Base-by-base conservation (phyloP, 1,140 invertebrate species). In the Philaenus spumarius region DNA sequence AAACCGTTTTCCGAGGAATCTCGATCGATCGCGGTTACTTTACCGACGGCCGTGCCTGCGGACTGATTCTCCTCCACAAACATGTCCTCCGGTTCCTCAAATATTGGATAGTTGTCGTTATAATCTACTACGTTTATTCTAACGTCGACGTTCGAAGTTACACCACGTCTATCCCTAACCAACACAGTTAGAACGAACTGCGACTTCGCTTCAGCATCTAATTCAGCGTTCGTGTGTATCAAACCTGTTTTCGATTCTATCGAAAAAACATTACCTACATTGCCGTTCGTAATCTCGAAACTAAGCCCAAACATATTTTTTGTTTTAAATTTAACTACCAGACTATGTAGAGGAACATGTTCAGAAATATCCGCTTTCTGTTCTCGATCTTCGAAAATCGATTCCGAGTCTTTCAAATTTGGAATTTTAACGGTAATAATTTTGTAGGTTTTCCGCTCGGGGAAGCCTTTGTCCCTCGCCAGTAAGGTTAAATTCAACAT, bases 1-100 rank as follows among this genome's bases (percentile, higher is more conserved):
- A 93, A 92, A n/a, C 91, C 90, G 74, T 98, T 98, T 67, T 96
- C 93, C 1, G 90, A 92, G 2, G 85, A 85, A 72, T 98, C 96
- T 6, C 75, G 80, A 71, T 98, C 96, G 42, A 80, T 82, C 0
- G 93, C 95, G 15, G 80, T 78, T 0, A 95, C 84, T 63, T 85
- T 87, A 1, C 85, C 83, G 1, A 97, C 89, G 6, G 82, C 80
- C 0, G 86, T 84, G 1, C 93, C 92, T 1, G 85, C 78, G 0
- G 89, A 84, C 70, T 94, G 84, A 71, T 97, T 97, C 72, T 97
- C 94, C 52, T 89, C 82, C 1, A 90, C 71, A 61, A 72, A 79
- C 0, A 89, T 81, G 20, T 80, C 78, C 71, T 80, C 80, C 11
- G 80, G 69, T 47, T 80, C 74, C 50, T 90, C 87, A 67, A 96